phyloP scores from a whole-genome alignment of 2,888 invertebrate species.

The Seira musarum region DNA sequence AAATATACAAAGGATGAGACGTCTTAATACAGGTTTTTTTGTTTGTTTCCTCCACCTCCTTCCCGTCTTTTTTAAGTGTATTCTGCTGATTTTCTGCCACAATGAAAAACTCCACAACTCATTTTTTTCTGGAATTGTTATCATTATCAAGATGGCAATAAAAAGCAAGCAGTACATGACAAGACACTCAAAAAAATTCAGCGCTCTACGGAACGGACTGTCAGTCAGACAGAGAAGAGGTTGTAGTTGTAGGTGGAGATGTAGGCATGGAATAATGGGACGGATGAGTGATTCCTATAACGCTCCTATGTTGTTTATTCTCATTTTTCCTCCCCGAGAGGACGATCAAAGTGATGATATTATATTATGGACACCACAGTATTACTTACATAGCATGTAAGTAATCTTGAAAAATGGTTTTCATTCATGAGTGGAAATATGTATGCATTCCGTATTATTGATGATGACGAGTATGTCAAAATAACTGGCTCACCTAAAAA shows the following conservation, averaged over 20 bases:
- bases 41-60: neutral
- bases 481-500: neutral
- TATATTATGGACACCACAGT: too few species aligned
- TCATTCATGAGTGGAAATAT: conserved; percentile 25
- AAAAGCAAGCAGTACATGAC: conserved; percentile 56
- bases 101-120: too few species aligned
- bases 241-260: conserved; percentile 39
- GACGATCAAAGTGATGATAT: too few species aligned
- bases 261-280: neutral
- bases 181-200: conserved; percentile 54
- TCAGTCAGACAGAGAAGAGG: conserved; percentile 1
- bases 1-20: neutral
- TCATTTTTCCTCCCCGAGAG: too few species aligned
- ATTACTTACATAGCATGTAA: conserved; percentile 13
- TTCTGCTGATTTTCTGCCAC: too few species aligned
- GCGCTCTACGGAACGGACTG: too few species aligned
- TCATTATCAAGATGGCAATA: conserved; percentile 60
- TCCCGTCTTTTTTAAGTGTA: conserved; percentile 16
- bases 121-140: conserved; percentile 42
- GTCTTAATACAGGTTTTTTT: conserved; percentile 16
- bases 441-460: too few species aligned
- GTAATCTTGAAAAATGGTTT: conserved; percentile 35
- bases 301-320: too few species aligned
- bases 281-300: conserved; percentile 24
- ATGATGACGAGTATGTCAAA: too few species aligned